These are phyloP conservation scores for Poliocrania exsul DNA, from an alignment of 2,797 vertebrate species.

Conservation along the genomic window DNA sequence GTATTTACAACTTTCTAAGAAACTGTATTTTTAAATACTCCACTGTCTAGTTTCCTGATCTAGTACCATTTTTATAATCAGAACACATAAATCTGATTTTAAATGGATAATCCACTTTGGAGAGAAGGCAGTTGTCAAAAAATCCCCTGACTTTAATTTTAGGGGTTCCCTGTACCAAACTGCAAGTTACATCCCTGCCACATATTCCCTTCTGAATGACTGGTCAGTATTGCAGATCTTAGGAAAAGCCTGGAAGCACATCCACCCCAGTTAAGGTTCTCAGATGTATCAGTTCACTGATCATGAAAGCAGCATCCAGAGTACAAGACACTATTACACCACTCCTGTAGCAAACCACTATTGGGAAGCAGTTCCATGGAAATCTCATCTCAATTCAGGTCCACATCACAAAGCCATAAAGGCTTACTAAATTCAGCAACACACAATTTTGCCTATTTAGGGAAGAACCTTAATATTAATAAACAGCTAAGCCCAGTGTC, in stretches of 20 bases:
- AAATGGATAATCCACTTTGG: neutral
- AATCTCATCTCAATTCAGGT: neutral
- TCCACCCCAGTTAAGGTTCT: neutral
- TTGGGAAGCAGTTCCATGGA: neutral
- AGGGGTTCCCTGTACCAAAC: neutral
- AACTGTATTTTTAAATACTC: neutral
- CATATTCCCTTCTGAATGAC: neutral
- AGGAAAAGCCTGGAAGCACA: neutral
- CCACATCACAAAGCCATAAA: neutral
- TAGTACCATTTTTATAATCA: neutral
- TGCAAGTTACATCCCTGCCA: neutral
- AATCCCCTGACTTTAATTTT: neutral
- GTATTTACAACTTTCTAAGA: neutral
- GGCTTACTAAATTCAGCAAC: neutral
- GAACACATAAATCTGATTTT: neutral
- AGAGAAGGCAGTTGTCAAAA: neutral
- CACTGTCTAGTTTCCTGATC: neutral
- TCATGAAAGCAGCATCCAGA: neutral
- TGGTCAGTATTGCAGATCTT: neutral
- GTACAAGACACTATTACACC: neutral
- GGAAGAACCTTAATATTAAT: neutral
- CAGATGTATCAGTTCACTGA: neutral
- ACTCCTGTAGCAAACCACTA: neutral
- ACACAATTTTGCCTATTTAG: neutral
- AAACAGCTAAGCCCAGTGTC: neutral